phyloP scores from a whole-genome alignment of 2,113 vertebrate species.

The Lampris incognitus region DNA sequence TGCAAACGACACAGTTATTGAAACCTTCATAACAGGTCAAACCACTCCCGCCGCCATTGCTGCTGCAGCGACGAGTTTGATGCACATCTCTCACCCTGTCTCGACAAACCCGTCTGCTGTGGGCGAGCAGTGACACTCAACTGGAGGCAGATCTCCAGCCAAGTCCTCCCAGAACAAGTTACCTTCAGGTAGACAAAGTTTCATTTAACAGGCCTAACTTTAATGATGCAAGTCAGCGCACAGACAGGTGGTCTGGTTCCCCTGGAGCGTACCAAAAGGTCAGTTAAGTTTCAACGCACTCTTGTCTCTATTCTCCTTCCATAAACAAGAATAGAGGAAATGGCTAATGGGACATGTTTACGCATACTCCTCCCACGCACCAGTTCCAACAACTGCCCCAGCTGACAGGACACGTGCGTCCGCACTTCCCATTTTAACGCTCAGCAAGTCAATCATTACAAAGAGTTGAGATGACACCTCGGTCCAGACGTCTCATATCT shows the following conservation, averaged over 20 bases:
- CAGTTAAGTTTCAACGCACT: not conserved
- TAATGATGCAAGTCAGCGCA: not conserved
- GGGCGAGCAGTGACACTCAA: not conserved
- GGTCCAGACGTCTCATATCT: not conserved
- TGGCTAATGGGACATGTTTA: conserved; percentile 52
- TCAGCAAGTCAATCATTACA: conserved; percentile 21
- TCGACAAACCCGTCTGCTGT: conserved; percentile 47
- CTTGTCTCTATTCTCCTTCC: conserved; percentile 38
- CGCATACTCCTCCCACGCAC: conserved; percentile 3
- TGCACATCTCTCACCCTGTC: conserved; percentile 47
- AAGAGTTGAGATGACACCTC: not conserved
- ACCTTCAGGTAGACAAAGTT: not conserved
- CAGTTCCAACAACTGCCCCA: not conserved
- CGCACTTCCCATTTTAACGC: conserved; percentile 21
- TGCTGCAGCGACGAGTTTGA: not conserved
- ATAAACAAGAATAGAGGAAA: conserved; percentile 50
- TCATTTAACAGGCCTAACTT: not conserved
- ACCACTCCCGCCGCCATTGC: conserved; percentile 47
- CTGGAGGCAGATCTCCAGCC: not conserved
- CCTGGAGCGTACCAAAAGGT: conserved; percentile 9
- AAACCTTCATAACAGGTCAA: conserved; percentile 33
- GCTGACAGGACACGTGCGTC: not conserved
- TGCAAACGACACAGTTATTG: conserved; percentile 16
- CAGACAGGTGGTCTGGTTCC: conserved; percentile 31
- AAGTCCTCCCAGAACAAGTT: not conserved